Evolutionary conservation across 2,888 invertebrate species (phyloP).

Genomic region (Philonicus albiceps): DNA sequence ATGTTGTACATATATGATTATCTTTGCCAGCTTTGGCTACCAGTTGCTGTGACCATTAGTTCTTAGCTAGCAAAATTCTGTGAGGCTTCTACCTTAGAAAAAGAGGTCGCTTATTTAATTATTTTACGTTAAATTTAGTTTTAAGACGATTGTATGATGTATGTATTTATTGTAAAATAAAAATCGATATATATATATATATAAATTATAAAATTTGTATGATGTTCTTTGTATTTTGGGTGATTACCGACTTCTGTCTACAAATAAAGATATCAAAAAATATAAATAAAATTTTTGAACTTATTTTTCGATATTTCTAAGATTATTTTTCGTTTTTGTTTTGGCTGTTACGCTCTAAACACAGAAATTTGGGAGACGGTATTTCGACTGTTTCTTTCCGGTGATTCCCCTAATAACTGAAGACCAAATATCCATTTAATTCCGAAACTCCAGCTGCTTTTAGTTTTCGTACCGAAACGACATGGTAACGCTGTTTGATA

Average conservation of each 20-base stretch:
- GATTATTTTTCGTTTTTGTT: too few species aligned
- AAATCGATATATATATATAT: not conserved
- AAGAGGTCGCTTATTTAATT: not conserved
- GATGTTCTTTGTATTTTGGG: not conserved
- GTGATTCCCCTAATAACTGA: too few species aligned
- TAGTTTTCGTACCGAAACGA: not conserved
- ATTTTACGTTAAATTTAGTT: not conserved
- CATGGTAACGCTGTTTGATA: not conserved
- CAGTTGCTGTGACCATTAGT: not conserved
- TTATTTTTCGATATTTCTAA: too few species aligned
- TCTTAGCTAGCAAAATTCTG: slow-evolving; percentile 28
- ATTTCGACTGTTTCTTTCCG: too few species aligned
- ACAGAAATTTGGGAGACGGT: too few species aligned
- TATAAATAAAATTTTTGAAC: too few species aligned
- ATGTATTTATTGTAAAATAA: not conserved
- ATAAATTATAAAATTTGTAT: not conserved
- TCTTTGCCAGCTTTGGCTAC: not conserved
- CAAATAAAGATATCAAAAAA: too few species aligned
- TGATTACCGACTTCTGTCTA: not conserved
- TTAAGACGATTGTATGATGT: not conserved
- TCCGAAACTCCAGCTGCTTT: not conserved
- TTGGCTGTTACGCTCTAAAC: too few species aligned
- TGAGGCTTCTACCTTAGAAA: not conserved
- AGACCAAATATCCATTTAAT: not conserved
- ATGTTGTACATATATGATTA: slow-evolving; percentile 47